Conservation (phyloP, 2,888 invertebrate genomes). For the Malacosoma neustria region DNA sequence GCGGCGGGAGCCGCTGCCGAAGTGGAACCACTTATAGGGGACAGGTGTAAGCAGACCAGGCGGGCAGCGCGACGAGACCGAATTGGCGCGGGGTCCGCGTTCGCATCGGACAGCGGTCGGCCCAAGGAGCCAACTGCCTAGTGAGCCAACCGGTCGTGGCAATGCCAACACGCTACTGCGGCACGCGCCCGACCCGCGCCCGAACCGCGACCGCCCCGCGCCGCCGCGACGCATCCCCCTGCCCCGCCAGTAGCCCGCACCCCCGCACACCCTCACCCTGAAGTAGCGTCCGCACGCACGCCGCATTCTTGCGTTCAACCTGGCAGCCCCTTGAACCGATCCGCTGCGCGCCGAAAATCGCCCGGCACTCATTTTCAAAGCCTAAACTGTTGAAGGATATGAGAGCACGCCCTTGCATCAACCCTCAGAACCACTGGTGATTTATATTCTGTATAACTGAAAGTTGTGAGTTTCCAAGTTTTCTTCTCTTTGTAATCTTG, state of each 20-base stretch:
- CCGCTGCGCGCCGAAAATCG: slow-evolving; percentile 13
- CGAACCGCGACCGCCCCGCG: slow-evolving; percentile 35
- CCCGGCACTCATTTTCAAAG: not conserved
- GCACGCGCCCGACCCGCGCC: slow-evolving; percentile 54
- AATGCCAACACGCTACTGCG: slow-evolving; percentile 71
- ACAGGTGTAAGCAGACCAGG: slow-evolving; percentile 24
- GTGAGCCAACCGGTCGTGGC: slow-evolving; percentile 57
- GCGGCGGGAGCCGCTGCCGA: slow-evolving; percentile 2
- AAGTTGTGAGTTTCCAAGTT: too few species aligned
- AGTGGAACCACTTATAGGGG: slow-evolving; percentile 30
- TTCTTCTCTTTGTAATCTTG: too few species aligned
- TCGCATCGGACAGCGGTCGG: slow-evolving; percentile 33
- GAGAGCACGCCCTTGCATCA: not conserved
- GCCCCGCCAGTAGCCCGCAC: slow-evolving; percentile 35
- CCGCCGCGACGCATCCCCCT: slow-evolving; percentile 48
- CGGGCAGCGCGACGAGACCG: slow-evolving; percentile 31
- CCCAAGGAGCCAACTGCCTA: slow-evolving; percentile 33
- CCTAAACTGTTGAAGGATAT: not conserved
- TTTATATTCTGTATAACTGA: not conserved
- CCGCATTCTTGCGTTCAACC: slow-evolving; percentile 63
- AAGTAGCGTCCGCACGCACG: slow-evolving; percentile 57
- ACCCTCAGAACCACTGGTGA: not conserved
- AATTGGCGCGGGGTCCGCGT: slow-evolving; percentile 36
- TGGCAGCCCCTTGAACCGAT: slow-evolving; percentile 24
- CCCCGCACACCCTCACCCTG: slow-evolving; percentile 25